phyloP scores from a whole-genome alignment of 2,113 vertebrate species.

The Sphyrna mokarran region DNA sequence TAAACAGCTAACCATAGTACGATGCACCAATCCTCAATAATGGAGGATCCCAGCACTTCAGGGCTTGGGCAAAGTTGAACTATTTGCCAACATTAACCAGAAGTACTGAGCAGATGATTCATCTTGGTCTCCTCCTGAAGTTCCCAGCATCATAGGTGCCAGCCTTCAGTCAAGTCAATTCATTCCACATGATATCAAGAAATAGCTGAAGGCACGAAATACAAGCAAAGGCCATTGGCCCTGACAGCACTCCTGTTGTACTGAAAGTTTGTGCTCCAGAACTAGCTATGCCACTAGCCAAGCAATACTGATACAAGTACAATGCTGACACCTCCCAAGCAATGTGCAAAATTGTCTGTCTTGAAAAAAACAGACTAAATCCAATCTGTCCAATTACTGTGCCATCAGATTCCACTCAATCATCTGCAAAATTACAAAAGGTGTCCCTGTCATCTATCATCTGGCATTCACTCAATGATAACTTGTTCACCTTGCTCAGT shows the following conservation, averaged over 20 bases:
- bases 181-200: background rate
- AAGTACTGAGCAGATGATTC: background rate
- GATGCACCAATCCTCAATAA: background rate
- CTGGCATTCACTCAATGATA: background rate
- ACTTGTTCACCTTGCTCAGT: background rate
- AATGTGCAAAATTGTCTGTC: background rate
- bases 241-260: background rate
- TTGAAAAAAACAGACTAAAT: background rate
- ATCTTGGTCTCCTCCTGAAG: background rate
- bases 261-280: background rate
- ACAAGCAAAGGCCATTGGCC: background rate
- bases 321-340: background rate
- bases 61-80: background rate
- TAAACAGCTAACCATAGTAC: background rate
- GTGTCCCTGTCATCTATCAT: background rate
- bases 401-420: background rate
- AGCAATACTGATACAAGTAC: background rate
- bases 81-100: background rate
- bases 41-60: background rate
- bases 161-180: background rate
- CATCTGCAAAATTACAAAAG: background rate
- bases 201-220: background rate
- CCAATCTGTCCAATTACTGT: background rate
- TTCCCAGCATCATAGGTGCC: background rate
- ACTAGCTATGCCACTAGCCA: background rate